A percentile compares a stretch with the other conserved stretches of the same genome.
These are phyloP conservation scores for Alligator sinensis DNA, from an alignment of 2,113 vertebrate species.

Conservation along the genomic window DNA sequence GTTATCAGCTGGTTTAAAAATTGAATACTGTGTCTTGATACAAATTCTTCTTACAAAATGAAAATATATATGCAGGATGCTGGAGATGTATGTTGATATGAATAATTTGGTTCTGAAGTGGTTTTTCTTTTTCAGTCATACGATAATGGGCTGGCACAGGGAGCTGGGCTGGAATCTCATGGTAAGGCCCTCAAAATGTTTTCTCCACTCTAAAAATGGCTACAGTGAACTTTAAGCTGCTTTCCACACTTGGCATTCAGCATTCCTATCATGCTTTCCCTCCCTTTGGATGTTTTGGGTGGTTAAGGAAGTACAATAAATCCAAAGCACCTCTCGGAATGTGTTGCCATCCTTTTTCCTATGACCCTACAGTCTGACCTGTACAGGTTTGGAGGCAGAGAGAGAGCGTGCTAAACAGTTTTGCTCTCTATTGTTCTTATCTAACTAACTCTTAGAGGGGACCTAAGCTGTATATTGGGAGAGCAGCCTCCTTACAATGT, in stretches of 20 bases:
- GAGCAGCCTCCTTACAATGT: background rate
- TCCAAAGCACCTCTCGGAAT: background rate
- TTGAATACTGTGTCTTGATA: background rate
- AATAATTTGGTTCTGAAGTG: slow-evolving; percentile 6
- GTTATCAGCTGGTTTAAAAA: background rate
- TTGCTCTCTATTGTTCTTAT: background rate
- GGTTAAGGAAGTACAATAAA: background rate
- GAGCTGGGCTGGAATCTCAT: slow-evolving; percentile 95
- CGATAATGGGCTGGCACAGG: slow-evolving; percentile 94
- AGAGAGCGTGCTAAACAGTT: background rate
- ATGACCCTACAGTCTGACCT: background rate
- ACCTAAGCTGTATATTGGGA: background rate
- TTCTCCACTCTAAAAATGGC: background rate
- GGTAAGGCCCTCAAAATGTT: slow-evolving; percentile 83
- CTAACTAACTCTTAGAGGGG: background rate
- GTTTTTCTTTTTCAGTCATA: slow-evolving; percentile 87
- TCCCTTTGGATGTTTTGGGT: background rate
- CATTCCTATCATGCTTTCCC: background rate
- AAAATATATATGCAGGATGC: background rate
- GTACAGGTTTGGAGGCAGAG: background rate
- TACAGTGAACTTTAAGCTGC: background rate
- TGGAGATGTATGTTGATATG: background rate
- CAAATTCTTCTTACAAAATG: background rate
- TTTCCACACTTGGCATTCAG: background rate
- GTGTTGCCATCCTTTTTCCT: background rate